These are phyloP conservation scores for Synanthedon myopaeformis DNA, from an alignment of 2,888 invertebrate genomes.

Conservation along the genomic window DNA sequence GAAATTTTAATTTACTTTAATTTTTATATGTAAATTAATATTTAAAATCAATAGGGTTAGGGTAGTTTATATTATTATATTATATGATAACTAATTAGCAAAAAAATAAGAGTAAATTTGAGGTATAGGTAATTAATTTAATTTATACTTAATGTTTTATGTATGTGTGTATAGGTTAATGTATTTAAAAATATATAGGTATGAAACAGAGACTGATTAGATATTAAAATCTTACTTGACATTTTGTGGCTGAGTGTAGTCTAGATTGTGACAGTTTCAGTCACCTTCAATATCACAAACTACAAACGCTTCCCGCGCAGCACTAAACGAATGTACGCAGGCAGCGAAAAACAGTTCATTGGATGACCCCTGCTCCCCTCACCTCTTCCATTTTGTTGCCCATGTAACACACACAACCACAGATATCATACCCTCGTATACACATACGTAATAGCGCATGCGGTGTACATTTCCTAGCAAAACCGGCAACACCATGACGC, in stretches of 20 bases:
- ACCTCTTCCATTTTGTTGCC: slow-evolving; percentile 25
- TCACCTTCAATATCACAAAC: slow-evolving; percentile 54
- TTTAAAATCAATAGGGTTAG: no score
- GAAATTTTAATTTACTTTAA: no score
- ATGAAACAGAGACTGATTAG: no score
- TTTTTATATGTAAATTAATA: no score
- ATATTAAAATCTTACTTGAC: slow-evolving; percentile 48
- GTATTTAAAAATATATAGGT: no score
- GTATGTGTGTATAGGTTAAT: no score
- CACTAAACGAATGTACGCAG: slow-evolving; percentile 48
- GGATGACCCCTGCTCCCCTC: slow-evolving; percentile 9
- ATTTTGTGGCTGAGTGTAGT: slow-evolving; percentile 60
- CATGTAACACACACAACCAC: slow-evolving; percentile 18
- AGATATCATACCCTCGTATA: slow-evolving; percentile 10
- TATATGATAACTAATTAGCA: no score
- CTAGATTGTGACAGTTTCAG: slow-evolving; percentile 54
- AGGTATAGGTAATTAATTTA: no score
- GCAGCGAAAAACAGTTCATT: slow-evolving; percentile 10
- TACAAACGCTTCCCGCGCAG: slow-evolving; percentile 58
- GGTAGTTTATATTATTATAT: no score
- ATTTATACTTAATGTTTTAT: no score
- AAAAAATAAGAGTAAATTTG: no score
- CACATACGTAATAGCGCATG: slow-evolving; percentile 7
- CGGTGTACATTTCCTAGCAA: not conserved
- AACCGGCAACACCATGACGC: no score